Evolutionary conservation across 2,113 vertebrate species (phyloP), one percentile per base, ranked within the genome.

Genomic region (Centrocercus urophasianus): DNA sequence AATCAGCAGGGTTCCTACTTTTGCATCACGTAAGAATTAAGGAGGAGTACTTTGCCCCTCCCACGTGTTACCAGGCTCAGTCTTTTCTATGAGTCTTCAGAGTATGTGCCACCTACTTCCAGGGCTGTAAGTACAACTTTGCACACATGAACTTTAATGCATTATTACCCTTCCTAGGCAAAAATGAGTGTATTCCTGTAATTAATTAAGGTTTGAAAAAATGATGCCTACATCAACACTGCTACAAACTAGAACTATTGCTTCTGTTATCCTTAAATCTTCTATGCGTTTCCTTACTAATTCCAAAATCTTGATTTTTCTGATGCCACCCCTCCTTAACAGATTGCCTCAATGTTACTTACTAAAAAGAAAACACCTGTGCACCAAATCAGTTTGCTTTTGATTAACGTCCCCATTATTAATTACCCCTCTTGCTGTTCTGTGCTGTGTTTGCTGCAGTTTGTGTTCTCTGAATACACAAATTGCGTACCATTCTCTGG

Each of bases 111-210:
- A 11, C 25, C 19, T 5, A 0, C 38, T 17, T 3, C 72, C 34
- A 38, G 34, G 61, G 72, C 60, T 77, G 27, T 17, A 43, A 61
- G 67, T 56, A 43, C 69, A 72, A 2, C 30, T 20, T 19, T 8
- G 18, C 22, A 6, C 6, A 19, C 0, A 0, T 8, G 60, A 30
- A 28, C 8, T 1, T 13, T 0, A 4, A 11, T 7, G 45, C 16
- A 0, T 2, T 3, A 8, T 8, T 15, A 57, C 78, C 66, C 47
- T 48, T 28, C 66, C 52, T 6, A 1, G 8, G 7, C 25, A 8
- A 15, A 25, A 48, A 36, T 4, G 3, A 1, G n/a, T 7, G 13
- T 21, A 1, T 13, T 77, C 61, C 81, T 50, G 7, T 2, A 22
- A 8, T n/a, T 8, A n/a, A 38, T 38, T 38, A 12, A 40, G 6